Base-by-base conservation (phyloP, 2,113 vertebrate species). In the Ursus arctos region DNA sequence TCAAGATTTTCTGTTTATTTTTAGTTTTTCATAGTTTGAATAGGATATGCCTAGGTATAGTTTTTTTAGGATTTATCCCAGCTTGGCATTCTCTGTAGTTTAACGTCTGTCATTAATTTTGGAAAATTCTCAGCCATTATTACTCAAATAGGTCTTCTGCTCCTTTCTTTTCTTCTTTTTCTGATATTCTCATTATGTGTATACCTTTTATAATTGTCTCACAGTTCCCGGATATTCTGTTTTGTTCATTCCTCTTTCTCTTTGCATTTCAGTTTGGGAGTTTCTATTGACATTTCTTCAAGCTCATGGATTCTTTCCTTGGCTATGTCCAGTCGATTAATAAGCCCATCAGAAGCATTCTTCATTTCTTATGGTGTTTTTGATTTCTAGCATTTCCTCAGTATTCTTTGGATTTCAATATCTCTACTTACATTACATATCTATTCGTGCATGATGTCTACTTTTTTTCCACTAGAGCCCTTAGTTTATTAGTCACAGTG, bases 51-150 rank as follows among this genome's bases (percentile, higher is more conserved):
- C 31, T 77, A 47, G 5, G 14, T 76, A 0, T 61, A 43, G 31
- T 3, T 22, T 72, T 47, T 63, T 74, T 8, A 71, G 36, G 7
- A 57, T 91, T 91, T 77, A 77, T 91, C 36, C 7, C 63, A n/a
- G 15, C n/a, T 83, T 51, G 0, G 14, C 67, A 18, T 36, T 76
- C 47, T 84, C 79, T 77, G 49, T 85, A 24, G 49, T 69, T 69
- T 84, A 22, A 47, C n/a, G 31, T 84, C 49, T 65, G 28, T 76
- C 69, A 59, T 77, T 83, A 90, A 84, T 95, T 95, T 91, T 77
- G 49, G 22, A 85, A 83, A 77, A n/a, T 91, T 57, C 7, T 77
- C 15, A 22, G 79, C 21, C 28, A 31, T 67, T 85, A 77, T 47
- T 55, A 69, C 59, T 57, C 49, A 67, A 85, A 77, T 31, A 57